These are phyloP conservation scores for Philereme vetulata DNA, from an alignment of 2,888 invertebrate species.

Conservation along the genomic window DNA sequence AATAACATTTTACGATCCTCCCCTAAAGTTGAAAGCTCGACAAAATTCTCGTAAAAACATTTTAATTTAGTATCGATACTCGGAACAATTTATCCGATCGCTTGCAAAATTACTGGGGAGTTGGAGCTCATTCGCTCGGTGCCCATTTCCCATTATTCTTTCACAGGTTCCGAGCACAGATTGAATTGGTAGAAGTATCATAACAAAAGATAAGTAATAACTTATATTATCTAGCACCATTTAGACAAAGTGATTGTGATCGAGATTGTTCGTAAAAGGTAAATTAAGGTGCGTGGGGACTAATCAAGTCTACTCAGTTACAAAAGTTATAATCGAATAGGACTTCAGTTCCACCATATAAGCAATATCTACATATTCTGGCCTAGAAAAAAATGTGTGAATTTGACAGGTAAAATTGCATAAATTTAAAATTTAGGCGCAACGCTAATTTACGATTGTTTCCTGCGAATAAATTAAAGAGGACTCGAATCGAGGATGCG, in stretches of 20 bases:
- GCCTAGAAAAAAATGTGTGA: constrained; percentile 10
- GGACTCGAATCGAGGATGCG: constrained; percentile 37
- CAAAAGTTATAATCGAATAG: constrained; percentile 2
- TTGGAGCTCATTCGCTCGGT: constrained; percentile 52
- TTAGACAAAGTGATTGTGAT: constrained; percentile 22
- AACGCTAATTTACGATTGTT: constrained; percentile 29
- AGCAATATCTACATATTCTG: neutral
- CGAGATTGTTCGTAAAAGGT: constrained; percentile 8
- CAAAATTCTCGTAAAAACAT: constrained; percentile 45
- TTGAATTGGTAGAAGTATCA: constrained; percentile 44
- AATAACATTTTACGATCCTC: constrained; percentile 34
- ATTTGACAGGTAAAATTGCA: constrained; percentile 16
- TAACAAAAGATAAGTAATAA: constrained; percentile 30
- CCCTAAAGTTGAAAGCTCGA: constrained; percentile 29
- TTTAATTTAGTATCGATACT: constrained; percentile 44
- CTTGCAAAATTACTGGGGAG: constrained; percentile 57
- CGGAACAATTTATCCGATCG: constrained; percentile 55
- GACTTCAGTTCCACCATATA: neutral
- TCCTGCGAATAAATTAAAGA: constrained; percentile 37
- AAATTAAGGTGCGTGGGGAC: neutral
- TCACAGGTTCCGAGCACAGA: constrained; percentile 57
- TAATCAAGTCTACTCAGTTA: neutral
- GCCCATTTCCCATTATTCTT: constrained; percentile 60
- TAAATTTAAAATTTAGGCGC: constrained; percentile 20
- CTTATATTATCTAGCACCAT: constrained; percentile 23